phyloP scores from a whole-genome alignment of 2,888 invertebrate species.

The Cantharis rufa region DNA sequence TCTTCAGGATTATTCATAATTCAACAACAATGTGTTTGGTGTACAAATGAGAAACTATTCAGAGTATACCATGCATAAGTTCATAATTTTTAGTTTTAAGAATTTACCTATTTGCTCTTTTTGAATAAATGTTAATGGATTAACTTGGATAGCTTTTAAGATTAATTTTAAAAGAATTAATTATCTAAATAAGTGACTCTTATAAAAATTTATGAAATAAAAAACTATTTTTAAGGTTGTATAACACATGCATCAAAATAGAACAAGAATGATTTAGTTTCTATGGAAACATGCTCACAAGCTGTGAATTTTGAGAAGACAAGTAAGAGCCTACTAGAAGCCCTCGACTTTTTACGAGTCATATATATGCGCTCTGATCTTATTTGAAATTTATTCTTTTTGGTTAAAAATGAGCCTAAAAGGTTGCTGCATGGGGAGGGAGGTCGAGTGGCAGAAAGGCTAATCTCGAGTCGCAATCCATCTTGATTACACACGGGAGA shows the following conservation, averaged over 20 bases:
- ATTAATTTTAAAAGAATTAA: not conserved
- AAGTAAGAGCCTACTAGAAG: slow-evolving; percentile 36
- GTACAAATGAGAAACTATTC: too few species aligned
- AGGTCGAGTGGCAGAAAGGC: slow-evolving; percentile 43
- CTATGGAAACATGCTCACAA: slow-evolving; percentile 43
- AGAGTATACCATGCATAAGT: not conserved
- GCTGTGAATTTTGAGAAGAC: slow-evolving; percentile 47
- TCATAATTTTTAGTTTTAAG: not conserved
- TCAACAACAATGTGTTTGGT: not conserved
- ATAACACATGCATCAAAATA: slow-evolving; percentile 39
- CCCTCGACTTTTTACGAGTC: slow-evolving; percentile 46
- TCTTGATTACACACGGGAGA: slow-evolving; percentile 54
- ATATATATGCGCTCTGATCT: slow-evolving; percentile 48
- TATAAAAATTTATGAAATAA: slow-evolving; percentile 1
- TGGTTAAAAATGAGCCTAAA: slow-evolving; percentile 46
- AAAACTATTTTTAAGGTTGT: slow-evolving; percentile 35
- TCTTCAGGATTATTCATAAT: not conserved
- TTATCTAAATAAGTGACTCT: not conserved
- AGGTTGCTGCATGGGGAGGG: slow-evolving; percentile 34
- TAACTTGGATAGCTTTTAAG: not conserved
- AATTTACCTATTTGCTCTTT: not conserved
- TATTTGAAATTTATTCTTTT: slow-evolving; percentile 48
- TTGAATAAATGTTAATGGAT: too few species aligned
- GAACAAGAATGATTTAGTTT: slow-evolving; percentile 41
- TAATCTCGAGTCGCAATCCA: slow-evolving; percentile 53